Base-by-base conservation (phyloP, 2,888 invertebrate genomes). In the Tenodera sinensis region DNA sequence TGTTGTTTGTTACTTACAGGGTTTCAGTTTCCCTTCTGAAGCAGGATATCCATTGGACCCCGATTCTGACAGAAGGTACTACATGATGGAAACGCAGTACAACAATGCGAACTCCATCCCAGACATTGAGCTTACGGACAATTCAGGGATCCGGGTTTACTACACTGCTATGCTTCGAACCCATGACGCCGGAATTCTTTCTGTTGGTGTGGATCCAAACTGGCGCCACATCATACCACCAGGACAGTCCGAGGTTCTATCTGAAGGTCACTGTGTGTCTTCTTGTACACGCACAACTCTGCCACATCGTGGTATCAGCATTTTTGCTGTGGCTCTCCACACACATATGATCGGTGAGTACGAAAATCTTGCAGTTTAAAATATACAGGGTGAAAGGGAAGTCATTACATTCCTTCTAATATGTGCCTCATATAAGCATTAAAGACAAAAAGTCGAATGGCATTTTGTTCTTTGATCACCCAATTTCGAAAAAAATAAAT, bases 151-250 rank as follows among this genome's bases (percentile, higher is more conserved):
- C 91, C 94, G 96, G 91, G 93, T 97, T 91, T 95, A 94, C 92
- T 95, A 96, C 92, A 96, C 96, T 25, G 95, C 95, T 91, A 95
- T 95, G 90, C 93, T 96, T 90, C 94, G 96, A 89, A 94, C 94
- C 90, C 95, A 96, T 92, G 96, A 96, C 92, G 96, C 96, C 83
- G 96, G 96, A 20, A 95, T 96, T 84, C 93, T 96, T 91, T 95
- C 95, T 91, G 93, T 95, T 92, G 96, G 96, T 82, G 95, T 96
- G 93, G 96, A 96, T 92, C 96, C 96, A 83, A 96, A 96, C 93
- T 96, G 96, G 96, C 93, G 96, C 90, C 96, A 96, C 92, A 95
- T 96, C 91, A 96, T 96, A 91, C 96, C 97, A 25, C 96, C 96
- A 8, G 95, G 96, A 88, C 96, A 96, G 92, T 94, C 95, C 88